Conservation (phyloP, 2,888 invertebrate genomes). For the Temnothorax unifasciatus region DNA sequence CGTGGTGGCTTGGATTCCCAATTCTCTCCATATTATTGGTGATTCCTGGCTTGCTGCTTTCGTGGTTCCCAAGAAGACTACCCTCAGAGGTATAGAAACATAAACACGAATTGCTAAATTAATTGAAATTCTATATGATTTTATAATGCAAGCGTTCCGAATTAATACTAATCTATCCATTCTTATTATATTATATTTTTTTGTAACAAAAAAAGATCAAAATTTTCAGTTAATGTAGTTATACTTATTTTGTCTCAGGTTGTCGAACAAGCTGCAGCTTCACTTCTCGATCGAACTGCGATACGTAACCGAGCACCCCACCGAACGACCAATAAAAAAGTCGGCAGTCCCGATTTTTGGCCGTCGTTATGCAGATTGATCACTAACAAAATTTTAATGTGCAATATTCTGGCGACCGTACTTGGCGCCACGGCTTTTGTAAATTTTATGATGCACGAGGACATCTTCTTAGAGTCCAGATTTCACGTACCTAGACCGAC, state of each 20-base stretch:
- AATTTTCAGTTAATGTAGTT: background rate
- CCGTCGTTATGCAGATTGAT: slow-evolving; percentile 87
- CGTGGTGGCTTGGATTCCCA: slow-evolving; percentile 87
- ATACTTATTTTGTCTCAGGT: slow-evolving; percentile 82
- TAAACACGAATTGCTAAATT: background rate
- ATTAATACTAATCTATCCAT: background rate
- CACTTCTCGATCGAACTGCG: slow-evolving; percentile 85
- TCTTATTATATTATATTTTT: background rate
- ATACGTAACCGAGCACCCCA: slow-evolving; percentile 61
- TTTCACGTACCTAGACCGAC: slow-evolving; percentile 87
- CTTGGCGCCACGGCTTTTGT: slow-evolving; percentile 87
- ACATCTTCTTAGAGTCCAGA: slow-evolving; percentile 88
- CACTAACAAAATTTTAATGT: slow-evolving; percentile 87
- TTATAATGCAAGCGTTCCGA: background rate
- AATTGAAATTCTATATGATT: background rate
- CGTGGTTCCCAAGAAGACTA: slow-evolving; percentile 88
- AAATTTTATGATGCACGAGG: slow-evolving; percentile 88
- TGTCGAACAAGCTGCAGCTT: slow-evolving; percentile 88
- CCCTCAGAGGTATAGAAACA: slow-evolving; percentile 83
- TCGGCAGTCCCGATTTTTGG: slow-evolving; percentile 84
- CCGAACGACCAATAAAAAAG: slow-evolving; percentile 64
- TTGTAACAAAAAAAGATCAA: background rate
- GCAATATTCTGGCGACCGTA: slow-evolving; percentile 87
- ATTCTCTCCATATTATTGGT: slow-evolving; percentile 86
- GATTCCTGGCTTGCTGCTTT: slow-evolving; percentile 86